Evolutionary conservation across 2,888 invertebrate species (phyloP), one percentile per base, ranked within the genome.

Genomic region (Pyrrhia umbra): DNA sequence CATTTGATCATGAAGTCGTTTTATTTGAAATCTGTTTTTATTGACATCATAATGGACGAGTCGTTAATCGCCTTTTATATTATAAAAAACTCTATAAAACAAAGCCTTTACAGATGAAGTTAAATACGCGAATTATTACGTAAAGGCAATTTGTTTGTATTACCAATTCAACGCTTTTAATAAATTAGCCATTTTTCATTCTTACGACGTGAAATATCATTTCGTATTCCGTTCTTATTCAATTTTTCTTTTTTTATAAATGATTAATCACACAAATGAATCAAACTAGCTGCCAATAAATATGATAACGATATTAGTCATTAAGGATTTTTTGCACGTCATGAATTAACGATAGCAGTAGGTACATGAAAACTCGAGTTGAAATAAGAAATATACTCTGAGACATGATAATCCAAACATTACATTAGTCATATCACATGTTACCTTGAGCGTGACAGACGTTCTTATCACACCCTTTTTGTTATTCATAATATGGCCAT

Each of bases 1-100:
- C 54, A 50, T 68, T 59, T 68, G 52, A 63, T 64, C 58, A 57
- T 18, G 40, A 18, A 15, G 4, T 30, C 43, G 21, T 42, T 67
- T 51, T 71, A 71, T 46, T 68, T 47, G 71, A 71, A 75, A 71
- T 62, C 63, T 34, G 43, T 57, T 75, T 67, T 75, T 70, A 67
- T 59, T 59, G 61, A 21, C 43, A 56, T 9, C 8, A 40, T 72
- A 45, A 66, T 70, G 55, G 21, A 50, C 34, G 73, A 16, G 40
- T 56, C 61, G 39, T 27, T 52, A 71, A 57, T 50, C 45, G 34
- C 30, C 18, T 66, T 70, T 66, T 39, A 27, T 23, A 39, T 9
- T 9, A 8, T 47, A 10, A 23, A 47, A 42, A 46, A 13, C 34
- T n/a, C 18, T 15, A 8, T 27, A 10, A 39, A 25, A 49, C 13